phyloP scores from a whole-genome alignment of 2,797 vertebrate species.

The Lutjanus campechanus region DNA sequence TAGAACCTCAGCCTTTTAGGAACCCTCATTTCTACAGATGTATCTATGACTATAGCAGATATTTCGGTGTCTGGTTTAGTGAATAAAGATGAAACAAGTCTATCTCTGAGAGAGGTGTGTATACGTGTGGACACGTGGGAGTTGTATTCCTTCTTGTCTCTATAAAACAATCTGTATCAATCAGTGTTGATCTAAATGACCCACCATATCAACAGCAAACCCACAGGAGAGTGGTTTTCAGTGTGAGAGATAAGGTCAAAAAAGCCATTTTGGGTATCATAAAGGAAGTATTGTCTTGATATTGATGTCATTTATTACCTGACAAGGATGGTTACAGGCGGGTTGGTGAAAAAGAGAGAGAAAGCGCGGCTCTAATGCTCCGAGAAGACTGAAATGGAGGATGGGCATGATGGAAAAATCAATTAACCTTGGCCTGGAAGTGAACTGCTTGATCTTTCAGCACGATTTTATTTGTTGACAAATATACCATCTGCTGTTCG shows the following conservation, averaged over 20 bases:
- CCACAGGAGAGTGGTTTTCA: slow-evolving; percentile 73
- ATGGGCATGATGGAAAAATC: slow-evolving; percentile 79
- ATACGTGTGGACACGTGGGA: slow-evolving; percentile 21
- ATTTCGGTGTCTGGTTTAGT: slow-evolving; percentile 34
- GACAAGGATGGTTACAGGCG: slow-evolving; percentile 59
- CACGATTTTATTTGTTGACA: slow-evolving; percentile 82
- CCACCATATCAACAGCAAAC: slow-evolving; percentile 73
- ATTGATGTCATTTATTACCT: slow-evolving; percentile 82
- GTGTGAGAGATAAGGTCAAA: slow-evolving; percentile 77
- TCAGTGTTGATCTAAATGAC: slow-evolving; percentile 80
- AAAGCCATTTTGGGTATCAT: slow-evolving; percentile 79
- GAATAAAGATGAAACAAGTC: slow-evolving; percentile 14
- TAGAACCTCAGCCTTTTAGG: no score
- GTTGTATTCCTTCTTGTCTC: slow-evolving; percentile 50
- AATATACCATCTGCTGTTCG: slow-evolving; percentile 72
- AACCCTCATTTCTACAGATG: no score
- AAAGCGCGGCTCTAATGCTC: slow-evolving; percentile 65
- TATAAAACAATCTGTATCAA: slow-evolving; percentile 77
- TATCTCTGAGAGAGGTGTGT: slow-evolving; percentile 30
- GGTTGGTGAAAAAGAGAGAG: slow-evolving; percentile 44
- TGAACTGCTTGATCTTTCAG: slow-evolving; percentile 78
- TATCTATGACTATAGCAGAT: slow-evolving; percentile 37
- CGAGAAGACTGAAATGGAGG: slow-evolving; percentile 65
- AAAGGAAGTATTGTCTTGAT: slow-evolving; percentile 75
- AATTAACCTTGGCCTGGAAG: slow-evolving; percentile 81